Conservation (phyloP, 2,113 vertebrate species). For the Crotalus tigris region DNA sequence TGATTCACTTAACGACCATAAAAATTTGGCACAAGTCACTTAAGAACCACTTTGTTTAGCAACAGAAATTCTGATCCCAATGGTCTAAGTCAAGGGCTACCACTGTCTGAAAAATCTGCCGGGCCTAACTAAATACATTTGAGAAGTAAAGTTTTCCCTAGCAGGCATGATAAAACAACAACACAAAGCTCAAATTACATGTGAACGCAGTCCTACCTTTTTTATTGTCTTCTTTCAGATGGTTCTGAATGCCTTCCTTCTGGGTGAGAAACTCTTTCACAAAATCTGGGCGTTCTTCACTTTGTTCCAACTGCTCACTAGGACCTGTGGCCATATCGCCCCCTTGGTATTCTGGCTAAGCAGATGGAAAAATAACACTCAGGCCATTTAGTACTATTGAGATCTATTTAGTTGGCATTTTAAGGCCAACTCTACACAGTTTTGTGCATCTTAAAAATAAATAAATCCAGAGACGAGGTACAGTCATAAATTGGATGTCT, state of each 20-base stretch:
- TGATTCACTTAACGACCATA: no score
- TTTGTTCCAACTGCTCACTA: constrained; percentile 14
- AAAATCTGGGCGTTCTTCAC: constrained; percentile 36
- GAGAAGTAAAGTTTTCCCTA: background rate
- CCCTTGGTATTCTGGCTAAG: background rate
- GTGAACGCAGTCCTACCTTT: background rate
- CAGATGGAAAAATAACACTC: fast-evolving
- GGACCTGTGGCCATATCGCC: constrained; percentile 35
- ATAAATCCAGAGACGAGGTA: background rate
- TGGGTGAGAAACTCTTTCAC: background rate
- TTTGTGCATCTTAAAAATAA: background rate
- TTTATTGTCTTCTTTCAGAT: background rate
- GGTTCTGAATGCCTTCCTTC: background rate
- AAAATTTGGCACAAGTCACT: no score
- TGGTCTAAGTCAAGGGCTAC: background rate
- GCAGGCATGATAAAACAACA: background rate
- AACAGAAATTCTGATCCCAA: background rate
- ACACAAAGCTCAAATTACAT: background rate
- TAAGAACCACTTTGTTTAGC: background rate
- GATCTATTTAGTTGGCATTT: background rate
- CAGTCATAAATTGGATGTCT: background rate
- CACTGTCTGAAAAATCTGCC: background rate
- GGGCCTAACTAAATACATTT: background rate
- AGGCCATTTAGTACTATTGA: background rate
- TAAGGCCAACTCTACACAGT: background rate